Base-by-base conservation (phyloP, 2,113 vertebrate genomes). In the Monarcha castaneiventris region DNA sequence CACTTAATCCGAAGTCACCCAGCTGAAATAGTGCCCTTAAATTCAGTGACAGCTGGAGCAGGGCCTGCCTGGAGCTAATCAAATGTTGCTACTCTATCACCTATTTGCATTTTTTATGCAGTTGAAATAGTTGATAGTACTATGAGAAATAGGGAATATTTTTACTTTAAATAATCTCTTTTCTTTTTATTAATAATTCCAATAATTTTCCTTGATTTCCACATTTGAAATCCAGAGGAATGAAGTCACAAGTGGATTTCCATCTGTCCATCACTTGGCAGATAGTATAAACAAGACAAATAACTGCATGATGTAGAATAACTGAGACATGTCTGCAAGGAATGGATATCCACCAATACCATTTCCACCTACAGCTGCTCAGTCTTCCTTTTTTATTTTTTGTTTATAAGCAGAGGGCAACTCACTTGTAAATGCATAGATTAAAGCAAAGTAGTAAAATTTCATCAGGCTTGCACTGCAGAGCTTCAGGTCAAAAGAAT, bases 1-100 rank as follows among this genome's bases (percentile, higher is more conserved):
- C 0, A 0, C 7, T 51, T 67, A 7, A 29, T 84, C 51, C 0
- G 1, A 83, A 93, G 49, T 80, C 78, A 75, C 17, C 6, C 29
- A 64, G 49, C 35, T 56, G 55, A 87, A 82, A 82, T 29, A 23
- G 2, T 69, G 39, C 23, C 43, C 37, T 68, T 76, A 27, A 68
- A 52, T 82, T 79, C 74, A 61, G 10, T 52, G n/a, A 64, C 16
- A 67, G 13, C 6, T 78, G 21, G 22, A 69, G 25, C 2, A 3
- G 16, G 12, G 2, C 21, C 23, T 67, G 13, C 44, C 33, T 43
- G 62, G 23, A 86, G 6, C 29, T 79, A 71, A 55, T 10, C 11
- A 46, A 39, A 21, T 51, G 3, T 68, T 63, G 30, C 33, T 59
- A 21, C 16, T 51, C n/a, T 84, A 25, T 59, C 46, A 44, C 7